Evolutionary conservation across 2,888 invertebrate species (phyloP).

Genomic region (Alentia gelatinosa): DNA sequence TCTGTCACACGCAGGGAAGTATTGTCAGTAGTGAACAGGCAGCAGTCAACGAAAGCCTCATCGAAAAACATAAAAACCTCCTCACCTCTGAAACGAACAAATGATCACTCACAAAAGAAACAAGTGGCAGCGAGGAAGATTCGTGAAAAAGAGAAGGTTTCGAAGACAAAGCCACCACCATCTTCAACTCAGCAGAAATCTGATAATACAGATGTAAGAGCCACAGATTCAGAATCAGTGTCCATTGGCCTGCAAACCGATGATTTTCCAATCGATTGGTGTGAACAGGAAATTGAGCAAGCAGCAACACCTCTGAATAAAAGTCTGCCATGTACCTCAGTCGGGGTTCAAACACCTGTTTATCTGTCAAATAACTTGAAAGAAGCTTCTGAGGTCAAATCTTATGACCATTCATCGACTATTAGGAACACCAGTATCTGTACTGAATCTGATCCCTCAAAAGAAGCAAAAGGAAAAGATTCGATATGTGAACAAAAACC

Average conservation of each 20-base stretch:
- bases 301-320: background rate
- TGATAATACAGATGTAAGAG: background rate
- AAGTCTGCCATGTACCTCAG: background rate
- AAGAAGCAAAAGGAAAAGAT: no score
- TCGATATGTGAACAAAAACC: no score
- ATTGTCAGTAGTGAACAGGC: background rate
- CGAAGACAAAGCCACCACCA: background rate
- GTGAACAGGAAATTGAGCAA: no score
- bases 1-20: background rate
- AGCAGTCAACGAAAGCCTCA: background rate
- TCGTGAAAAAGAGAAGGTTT: background rate
- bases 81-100: background rate
- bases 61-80: background rate
- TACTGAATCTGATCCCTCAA: no score
- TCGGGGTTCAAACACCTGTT: background rate
- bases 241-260: slow-evolving; percentile 22
- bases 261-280: background rate
- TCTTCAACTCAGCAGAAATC: no score
- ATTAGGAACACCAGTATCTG: no score
- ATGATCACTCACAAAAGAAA: background rate
- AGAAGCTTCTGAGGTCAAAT: no score
- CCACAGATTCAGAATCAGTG: background rate
- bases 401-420: no score
- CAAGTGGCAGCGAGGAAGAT: background rate
- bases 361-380: no score